phyloP scores from a whole-genome alignment of 2,888 invertebrate genomes.

The Luperina testacea region DNA sequence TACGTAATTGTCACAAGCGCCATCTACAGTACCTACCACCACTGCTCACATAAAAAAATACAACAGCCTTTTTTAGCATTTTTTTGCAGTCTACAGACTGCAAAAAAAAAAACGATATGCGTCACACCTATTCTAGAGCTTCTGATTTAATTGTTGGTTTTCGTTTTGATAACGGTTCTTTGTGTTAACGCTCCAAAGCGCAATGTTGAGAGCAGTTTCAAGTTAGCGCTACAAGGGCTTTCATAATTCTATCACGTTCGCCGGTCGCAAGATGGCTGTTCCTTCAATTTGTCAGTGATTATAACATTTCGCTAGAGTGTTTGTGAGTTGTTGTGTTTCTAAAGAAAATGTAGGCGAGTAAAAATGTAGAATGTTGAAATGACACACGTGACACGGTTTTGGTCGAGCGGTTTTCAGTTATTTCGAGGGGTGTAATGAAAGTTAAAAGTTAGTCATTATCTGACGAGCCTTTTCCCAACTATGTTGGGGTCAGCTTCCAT shows the following conservation, averaged over 20 bases:
- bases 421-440: too few species aligned
- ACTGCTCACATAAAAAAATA: neutral
- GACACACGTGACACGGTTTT: too few species aligned
- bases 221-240: constrained; percentile 23
- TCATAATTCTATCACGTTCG: constrained; percentile 32
- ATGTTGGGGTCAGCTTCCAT: too few species aligned
- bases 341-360: neutral
- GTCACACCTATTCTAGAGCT: neutral
- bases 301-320: constrained; percentile 13
- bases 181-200: neutral
- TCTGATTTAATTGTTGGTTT: constrained; percentile 11
- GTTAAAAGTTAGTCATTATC: too few species aligned
- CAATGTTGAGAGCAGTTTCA: constrained; percentile 29
- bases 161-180: constrained; percentile 18
- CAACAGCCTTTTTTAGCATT: neutral
- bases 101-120: neutral
- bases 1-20: too few species aligned
- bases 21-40: too few species aligned
- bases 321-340: constrained; percentile 1
- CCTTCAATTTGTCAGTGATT: constrained; percentile 51
- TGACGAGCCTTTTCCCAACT: too few species aligned
- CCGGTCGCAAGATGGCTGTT: constrained; percentile 24
- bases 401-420: too few species aligned
- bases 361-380: too few species aligned
- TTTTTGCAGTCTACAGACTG: too few species aligned